Evolutionary conservation across 2,797 vertebrate genomes (phyloP).

Genomic region (Lindbergichthys nudifrons): DNA sequence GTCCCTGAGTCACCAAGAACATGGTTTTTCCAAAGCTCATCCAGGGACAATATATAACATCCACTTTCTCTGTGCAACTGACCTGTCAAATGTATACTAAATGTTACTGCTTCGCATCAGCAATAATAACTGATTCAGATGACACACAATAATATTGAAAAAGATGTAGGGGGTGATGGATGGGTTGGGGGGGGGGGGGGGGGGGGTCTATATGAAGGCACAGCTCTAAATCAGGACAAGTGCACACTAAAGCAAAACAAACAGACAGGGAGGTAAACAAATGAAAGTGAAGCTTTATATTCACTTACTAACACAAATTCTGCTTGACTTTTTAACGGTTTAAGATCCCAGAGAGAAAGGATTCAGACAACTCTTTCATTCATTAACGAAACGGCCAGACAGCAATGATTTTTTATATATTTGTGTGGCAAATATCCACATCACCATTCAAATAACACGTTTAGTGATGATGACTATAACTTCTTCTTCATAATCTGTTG

Average conservation of each 20-base stretch:
- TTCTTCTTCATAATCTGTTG: background rate
- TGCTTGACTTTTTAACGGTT: background rate
- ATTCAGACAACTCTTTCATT: conserved; percentile 34
- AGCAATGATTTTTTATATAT: background rate
- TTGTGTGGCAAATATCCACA: background rate
- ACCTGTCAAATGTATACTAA: conserved; percentile 47
- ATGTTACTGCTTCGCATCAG: conserved; percentile 29
- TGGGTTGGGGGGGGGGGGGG: background rate
- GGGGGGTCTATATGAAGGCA: background rate
- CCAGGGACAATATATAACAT: conserved; percentile 28
- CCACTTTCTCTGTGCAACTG: conserved; percentile 20
- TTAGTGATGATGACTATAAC: background rate
- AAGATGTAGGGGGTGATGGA: conserved; percentile 19
- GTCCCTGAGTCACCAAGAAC: conserved; percentile 53
- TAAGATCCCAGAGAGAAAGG: background rate
- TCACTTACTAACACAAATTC: background rate
- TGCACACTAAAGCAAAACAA: background rate
- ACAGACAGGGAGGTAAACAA: background rate
- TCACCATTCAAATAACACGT: background rate
- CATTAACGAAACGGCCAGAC: conserved; percentile 47
- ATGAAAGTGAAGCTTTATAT: background rate
- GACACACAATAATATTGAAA: conserved; percentile 1
- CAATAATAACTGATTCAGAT: conserved; percentile 24
- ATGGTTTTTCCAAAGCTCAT: conserved; percentile 19
- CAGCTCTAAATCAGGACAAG: background rate